Evolutionary conservation across 2,797 vertebrate species (phyloP).

Genomic region (Lepus oiostolus): DNA sequence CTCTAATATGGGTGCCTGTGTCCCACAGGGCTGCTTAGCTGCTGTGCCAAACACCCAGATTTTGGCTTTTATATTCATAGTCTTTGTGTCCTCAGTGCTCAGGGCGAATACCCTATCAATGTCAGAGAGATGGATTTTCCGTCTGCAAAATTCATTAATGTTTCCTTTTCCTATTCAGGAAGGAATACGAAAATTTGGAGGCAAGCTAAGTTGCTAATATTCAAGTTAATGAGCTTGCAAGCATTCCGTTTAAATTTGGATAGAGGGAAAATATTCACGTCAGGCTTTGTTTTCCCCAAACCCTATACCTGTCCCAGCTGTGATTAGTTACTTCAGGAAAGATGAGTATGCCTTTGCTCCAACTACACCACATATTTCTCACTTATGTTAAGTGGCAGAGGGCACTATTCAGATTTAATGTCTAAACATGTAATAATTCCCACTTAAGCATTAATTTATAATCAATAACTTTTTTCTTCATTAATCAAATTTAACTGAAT

Average conservation of each 20-base stretch:
- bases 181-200: constrained; percentile 39
- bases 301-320: constrained; percentile 63
- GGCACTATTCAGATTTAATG: constrained; percentile 66
- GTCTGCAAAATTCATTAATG: constrained; percentile 29
- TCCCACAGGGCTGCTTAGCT: too few species aligned
- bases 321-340: constrained; percentile 76
- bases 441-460: constrained; percentile 69
- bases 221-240: constrained; percentile 71
- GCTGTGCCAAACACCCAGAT: too few species aligned
- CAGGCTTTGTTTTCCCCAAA: constrained; percentile 66
- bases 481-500: constrained; percentile 67
- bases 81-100: not conserved
- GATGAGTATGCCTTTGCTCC: constrained; percentile 71
- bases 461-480: constrained; percentile 53
- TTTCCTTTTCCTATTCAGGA: constrained; percentile 65
- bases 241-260: constrained; percentile 65
- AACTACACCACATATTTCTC: constrained; percentile 47
- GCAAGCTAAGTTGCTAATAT: constrained; percentile 63
- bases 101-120: not conserved
- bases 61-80: not conserved
- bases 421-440: constrained; percentile 61
- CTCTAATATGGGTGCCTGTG: too few species aligned
- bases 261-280: constrained; percentile 51
- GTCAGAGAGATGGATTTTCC: not conserved
- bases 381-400: constrained; percentile 67